Percentiles rank a stretch among this genome's conserved stretches.
Conservation (phyloP, 2,888 invertebrate genomes). For the Malachius bipustulatus region DNA sequence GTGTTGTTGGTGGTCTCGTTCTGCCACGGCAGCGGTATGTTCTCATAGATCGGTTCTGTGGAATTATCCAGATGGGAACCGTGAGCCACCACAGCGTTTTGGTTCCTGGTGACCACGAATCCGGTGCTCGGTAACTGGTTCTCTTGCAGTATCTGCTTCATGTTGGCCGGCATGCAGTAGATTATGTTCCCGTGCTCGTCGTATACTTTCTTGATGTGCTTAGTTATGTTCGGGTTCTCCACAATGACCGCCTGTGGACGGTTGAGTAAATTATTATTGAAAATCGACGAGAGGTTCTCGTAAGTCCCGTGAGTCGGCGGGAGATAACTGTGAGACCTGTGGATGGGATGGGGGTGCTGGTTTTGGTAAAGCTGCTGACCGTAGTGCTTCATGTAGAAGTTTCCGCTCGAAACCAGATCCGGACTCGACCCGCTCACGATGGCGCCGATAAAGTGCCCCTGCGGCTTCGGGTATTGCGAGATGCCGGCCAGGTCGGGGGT, state of each 20-base stretch:
- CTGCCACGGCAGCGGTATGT: constrained; percentile 62
- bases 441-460: constrained; percentile 23
- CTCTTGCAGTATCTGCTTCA: constrained; percentile 36
- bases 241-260: constrained; percentile 39
- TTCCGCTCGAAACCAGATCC: constrained; percentile 62
- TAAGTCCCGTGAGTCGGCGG: constrained; percentile 54
- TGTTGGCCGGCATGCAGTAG: constrained; percentile 47
- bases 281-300: constrained; percentile 54
- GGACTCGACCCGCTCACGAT: constrained; percentile 67
- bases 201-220: constrained; percentile 48
- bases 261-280: constrained; percentile 36
- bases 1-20: constrained; percentile 27
- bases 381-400: constrained; percentile 42
- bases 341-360: constrained; percentile 28
- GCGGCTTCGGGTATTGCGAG: constrained; percentile 40
- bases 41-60: constrained; percentile 71
- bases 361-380: constrained; percentile 26
- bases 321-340: constrained; percentile 35
- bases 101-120: constrained; percentile 42
- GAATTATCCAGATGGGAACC: constrained; percentile 33
- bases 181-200: constrained; percentile 52
- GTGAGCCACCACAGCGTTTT: constrained; percentile 32
- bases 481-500: constrained; percentile 74
- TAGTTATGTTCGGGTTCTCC: constrained; percentile 46
- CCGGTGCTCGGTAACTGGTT: constrained; percentile 35